Conservation (phyloP, 2,113 vertebrate species). For the Pholis gunnellus region DNA sequence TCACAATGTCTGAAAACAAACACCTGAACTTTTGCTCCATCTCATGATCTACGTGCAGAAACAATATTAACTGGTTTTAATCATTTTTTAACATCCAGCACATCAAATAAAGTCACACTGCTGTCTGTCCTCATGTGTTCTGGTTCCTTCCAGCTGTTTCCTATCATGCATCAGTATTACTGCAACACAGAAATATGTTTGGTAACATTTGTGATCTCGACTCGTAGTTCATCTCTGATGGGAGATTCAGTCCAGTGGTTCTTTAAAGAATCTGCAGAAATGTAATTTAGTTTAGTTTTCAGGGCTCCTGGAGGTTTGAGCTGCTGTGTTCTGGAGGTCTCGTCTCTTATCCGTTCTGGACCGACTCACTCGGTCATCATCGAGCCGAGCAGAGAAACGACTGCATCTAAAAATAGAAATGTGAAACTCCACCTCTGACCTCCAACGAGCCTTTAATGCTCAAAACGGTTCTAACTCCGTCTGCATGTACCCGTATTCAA, state of each 20-base stretch:
- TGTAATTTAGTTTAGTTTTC: not conserved
- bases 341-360: not conserved
- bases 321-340: not conserved
- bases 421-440: not conserved
- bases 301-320: not conserved
- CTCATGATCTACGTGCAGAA: not conserved
- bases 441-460: not conserved
- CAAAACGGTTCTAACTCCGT: no score
- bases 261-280: not conserved
- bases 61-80: not conserved
- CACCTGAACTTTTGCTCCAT: no score
- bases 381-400: not conserved
- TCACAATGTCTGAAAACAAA: not conserved
- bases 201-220: not conserved
- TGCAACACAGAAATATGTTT: not conserved
- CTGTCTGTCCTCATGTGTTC: not conserved
- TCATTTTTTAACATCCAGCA: not conserved
- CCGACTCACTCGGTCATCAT: not conserved
- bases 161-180: not conserved
- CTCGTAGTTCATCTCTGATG: not conserved
- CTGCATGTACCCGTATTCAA: no score
- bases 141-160: not conserved
- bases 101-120: not conserved
- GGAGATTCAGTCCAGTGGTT: not conserved
- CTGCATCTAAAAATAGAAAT: conserved; percentile 2